phyloP scores from a whole-genome alignment of 2,113 vertebrate species.

The Podocnemis expansa region DNA sequence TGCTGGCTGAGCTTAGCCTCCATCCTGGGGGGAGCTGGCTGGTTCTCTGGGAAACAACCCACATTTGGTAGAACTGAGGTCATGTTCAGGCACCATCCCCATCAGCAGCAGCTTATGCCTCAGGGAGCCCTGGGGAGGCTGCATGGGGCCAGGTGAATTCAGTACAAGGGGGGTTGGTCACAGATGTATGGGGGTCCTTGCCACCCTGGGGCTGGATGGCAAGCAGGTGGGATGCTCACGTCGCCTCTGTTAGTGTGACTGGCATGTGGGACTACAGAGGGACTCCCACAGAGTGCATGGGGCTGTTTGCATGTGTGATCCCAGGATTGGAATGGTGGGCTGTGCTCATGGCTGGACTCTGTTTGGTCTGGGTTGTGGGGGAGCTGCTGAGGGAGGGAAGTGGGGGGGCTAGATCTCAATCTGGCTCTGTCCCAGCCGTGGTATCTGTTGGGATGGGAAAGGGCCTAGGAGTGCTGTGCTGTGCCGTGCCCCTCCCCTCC shows the following conservation, averaged over 20 bases:
- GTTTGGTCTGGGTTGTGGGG: too few species aligned
- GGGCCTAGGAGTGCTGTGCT: neutral
- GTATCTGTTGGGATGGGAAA: neutral
- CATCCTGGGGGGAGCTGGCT: neutral
- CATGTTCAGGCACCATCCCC: too few species aligned
- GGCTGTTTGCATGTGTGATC: constrained; percentile 23
- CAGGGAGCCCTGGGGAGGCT: too few species aligned
- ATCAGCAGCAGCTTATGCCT: neutral
- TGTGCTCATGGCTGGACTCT: neutral
- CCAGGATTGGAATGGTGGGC: neutral
- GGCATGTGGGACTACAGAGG: neutral
- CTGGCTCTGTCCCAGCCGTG: neutral
- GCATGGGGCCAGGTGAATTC: neutral
- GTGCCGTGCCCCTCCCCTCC: neutral
- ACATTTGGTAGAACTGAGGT: too few species aligned
- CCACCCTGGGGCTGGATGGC: neutral
- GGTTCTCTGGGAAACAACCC: neutral
- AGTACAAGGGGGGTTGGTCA: neutral
- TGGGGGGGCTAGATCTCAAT: neutral
- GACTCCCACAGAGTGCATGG: neutral
- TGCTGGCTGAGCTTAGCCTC: too few species aligned
- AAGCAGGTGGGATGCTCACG: neutral
- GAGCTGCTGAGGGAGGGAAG: neutral
- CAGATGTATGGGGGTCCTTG: too few species aligned
- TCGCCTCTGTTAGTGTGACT: neutral